Base-by-base conservation (phyloP, 2,888 invertebrate species). In the Chloroclysta siterata region DNA sequence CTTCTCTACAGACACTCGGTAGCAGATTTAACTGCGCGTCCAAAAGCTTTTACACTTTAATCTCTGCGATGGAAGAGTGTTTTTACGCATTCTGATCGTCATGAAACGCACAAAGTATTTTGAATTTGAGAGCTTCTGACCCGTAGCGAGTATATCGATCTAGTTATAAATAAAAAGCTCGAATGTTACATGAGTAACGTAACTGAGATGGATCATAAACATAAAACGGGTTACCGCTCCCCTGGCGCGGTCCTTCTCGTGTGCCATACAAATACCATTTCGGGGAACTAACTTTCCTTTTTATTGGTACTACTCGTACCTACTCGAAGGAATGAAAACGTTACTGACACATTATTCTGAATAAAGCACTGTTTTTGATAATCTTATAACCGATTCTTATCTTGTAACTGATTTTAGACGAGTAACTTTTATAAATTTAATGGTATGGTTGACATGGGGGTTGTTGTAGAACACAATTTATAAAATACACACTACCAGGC, bases 221-320 rank as follows among this genome's bases (percentile, higher is more conserved):
- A 79, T 84, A 83, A 84, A 85, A 83, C 79, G 76, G 75, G 80
- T 75, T 80, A 75, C 77, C 71, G 74, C 74, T 78, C 78, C 77
- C 79, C 73, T 70, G 76, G 76, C 75, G 74, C 75, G 74, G 72
- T 65, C 74, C 71, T 72, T 66, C 75, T 75, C 73, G 72, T 69
- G 65, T 65, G 67, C 71, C 65, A 70, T 72, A 77, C 76, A 72
- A 80, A 81, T 77, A 77, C 68, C 73, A 77, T 79, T 85, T 78
- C 80, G 74, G 64, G 68, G 79, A 84, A 84, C 77, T 71, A 75
- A 80, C 79, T 81, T 79, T 78, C 76, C 72, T 80, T 82, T 79
- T 81, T 80, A 79, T 72, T 65, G 73, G 73, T 75, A 74, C 48
- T 22, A 22, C 22, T n/a, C n/a, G n/a, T 28, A 47, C 47, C 47